Percentiles rank a stretch among this genome's conserved stretches.
Evolutionary conservation across 2,113 vertebrate genomes (phyloP).

Genomic region (Xenopus laevis): DNA sequence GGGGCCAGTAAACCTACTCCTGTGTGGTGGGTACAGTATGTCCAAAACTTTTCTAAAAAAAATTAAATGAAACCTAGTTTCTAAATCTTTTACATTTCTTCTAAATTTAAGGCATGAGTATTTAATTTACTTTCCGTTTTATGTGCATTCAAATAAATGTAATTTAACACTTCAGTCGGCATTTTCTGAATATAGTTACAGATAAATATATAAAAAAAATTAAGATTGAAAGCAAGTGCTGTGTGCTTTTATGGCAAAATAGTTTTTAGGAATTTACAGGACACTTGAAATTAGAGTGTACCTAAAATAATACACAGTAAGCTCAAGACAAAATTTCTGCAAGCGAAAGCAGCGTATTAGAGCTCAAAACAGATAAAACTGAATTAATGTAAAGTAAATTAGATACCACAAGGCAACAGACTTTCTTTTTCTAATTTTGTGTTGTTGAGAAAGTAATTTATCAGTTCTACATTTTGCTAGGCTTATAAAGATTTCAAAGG

Average conservation of each 20-base stretch:
- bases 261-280: conserved; percentile 15
- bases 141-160: too few relatives aligned
- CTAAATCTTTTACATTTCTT: too few relatives aligned
- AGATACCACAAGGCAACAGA: conserved; percentile 27
- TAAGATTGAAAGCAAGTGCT: too few relatives aligned
- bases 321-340: conserved; percentile 27
- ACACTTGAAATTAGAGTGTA: conserved; percentile 19
- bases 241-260: not conserved
- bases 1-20: too few relatives aligned
- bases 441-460: conserved; percentile 21
- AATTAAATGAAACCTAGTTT: too few relatives aligned
- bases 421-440: conserved; percentile 12
- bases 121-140: too few relatives aligned
- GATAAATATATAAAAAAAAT: too few relatives aligned
- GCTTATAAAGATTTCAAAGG: conserved; percentile 25
- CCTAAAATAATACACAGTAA: conserved; percentile 1
- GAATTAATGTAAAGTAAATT: conserved; percentile 28
- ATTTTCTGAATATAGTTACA: too few relatives aligned
- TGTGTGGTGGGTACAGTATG: too few relatives aligned
- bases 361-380: conserved; percentile 28
- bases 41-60: too few relatives aligned
- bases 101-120: too few relatives aligned
- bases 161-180: too few relatives aligned
- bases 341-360: conserved; percentile 39
- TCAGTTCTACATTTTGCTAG: conserved; percentile 22